Evolutionary conservation across 2,797 vertebrate species (phyloP), one percentile per base, ranked within the genome.

Genomic region (Argya squamiceps): DNA sequence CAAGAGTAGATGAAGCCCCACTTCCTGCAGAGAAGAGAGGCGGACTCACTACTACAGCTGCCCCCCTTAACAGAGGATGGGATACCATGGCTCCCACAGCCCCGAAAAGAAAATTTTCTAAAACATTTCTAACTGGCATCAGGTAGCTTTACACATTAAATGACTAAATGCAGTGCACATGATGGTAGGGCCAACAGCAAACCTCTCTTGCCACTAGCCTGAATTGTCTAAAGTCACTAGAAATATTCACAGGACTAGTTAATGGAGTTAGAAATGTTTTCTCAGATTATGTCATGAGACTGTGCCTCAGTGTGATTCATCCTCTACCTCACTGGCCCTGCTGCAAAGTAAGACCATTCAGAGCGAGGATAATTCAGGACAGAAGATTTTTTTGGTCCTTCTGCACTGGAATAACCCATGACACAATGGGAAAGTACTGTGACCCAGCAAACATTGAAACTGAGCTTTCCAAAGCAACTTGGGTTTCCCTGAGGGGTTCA

Each of bases 41-140:
- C 0, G 0, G 20, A 69, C 21, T 39, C 34, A 69, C 4, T 1
- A 0, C 60, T 30, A 39, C 11, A 69, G 24, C 20, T 53, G 29
- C 34, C 34, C 69, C 34, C 39, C 20, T 29, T 46, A 29, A 52
- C 11, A 46, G 16, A 34, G 23, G 24, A 13, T 60, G 24, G n/a
- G 20, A 21, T 26, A 46, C 6, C 20, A 24, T 12, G 29, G 10
- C 16, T 77, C 30, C 29, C 39, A 39, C 0, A 0, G 11, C 3
- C 15, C 29, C 2, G 2, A 21, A 46, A 30, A 11, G 9, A 60
- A 85, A 53, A 77, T 39, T 29, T 53, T 29, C 3, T n/a, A 26
- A 60, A 85, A 60, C 12, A 15, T 10, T 60, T 69, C 30, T 53
- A 68, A 53, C 15, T 53, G 34, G 19, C 15, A 53, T 21, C 29